Conservation (phyloP, 2,113 vertebrate genomes). For the Pelmatolapia mariae region DNA sequence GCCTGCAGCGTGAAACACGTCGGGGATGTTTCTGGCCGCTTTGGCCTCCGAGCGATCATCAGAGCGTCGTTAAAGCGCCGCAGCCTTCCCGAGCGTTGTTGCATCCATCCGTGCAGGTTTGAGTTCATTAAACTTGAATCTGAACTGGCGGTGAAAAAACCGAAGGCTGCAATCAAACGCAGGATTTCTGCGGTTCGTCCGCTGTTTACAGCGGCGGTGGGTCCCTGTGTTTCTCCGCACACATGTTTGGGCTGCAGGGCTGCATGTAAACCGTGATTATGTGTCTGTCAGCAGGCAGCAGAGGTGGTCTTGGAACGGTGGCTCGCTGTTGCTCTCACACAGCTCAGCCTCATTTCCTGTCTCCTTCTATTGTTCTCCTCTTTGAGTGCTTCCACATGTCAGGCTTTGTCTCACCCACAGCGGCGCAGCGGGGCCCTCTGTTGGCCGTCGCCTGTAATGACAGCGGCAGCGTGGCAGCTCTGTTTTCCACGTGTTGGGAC, state of each 20-base stretch:
- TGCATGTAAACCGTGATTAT: neutral
- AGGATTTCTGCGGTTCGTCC: neutral
- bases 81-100: neutral
- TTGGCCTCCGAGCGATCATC: neutral
- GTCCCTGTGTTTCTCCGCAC: neutral
- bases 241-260: neutral
- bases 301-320: neutral
- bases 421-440: slow-evolving; percentile 36
- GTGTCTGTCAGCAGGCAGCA: neutral
- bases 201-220: neutral
- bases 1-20: accelerated
- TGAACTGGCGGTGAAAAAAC: neutral
- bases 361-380: slow-evolving; percentile 42
- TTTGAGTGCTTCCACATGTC: slow-evolving; percentile 61
- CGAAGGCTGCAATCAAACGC: neutral
- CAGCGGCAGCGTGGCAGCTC: neutral
- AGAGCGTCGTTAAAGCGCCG: neutral
- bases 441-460: slow-evolving; percentile 2
- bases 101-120: neutral
- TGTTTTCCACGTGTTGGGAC: neutral
- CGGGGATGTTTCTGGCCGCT: neutral
- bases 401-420: neutral
- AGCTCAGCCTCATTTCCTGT: slow-evolving; percentile 33
- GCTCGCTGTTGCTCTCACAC: slow-evolving; percentile 1
- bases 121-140: neutral